Conservation (phyloP, 2,888 invertebrate genomes). For the Drosophila buzzatii region DNA sequence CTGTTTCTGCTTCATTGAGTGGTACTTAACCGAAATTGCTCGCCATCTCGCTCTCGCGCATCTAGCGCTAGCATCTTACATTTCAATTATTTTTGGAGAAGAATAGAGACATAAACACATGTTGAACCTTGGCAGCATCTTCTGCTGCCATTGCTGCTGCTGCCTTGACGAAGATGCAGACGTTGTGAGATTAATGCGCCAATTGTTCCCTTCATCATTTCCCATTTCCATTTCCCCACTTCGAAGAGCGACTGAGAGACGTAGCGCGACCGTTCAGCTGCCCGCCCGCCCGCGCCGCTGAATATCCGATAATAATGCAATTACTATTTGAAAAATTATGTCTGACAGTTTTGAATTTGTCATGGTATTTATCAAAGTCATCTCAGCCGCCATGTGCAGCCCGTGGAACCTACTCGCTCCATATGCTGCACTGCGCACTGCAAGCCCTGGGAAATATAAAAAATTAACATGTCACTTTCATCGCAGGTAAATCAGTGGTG, state of each 20-base stretch:
- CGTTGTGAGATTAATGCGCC: slow-evolving; percentile 82
- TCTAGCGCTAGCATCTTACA: slow-evolving; percentile 56
- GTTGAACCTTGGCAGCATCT: slow-evolving; percentile 38
- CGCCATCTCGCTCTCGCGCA: slow-evolving; percentile 15
- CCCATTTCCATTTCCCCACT: slow-evolving; percentile 62
- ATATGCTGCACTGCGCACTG: slow-evolving; percentile 30
- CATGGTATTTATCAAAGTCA: slow-evolving; percentile 84
- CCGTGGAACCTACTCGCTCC: slow-evolving; percentile 25
- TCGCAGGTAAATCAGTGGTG: slow-evolving; percentile 76
- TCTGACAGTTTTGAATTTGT: slow-evolving; percentile 84
- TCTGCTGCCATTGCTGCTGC: slow-evolving; percentile 12
- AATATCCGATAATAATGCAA: slow-evolving; percentile 81
- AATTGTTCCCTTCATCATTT: slow-evolving; percentile 82
- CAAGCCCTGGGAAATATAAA: slow-evolving; percentile 53
- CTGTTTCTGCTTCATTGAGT: slow-evolving; percentile 72
- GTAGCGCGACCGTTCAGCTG: neutral
- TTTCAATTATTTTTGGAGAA: slow-evolving; percentile 71
- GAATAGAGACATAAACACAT: slow-evolving; percentile 57
- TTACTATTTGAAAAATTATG: slow-evolving; percentile 83
- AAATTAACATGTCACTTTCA: slow-evolving; percentile 81
- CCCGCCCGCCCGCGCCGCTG: slow-evolving; percentile 31
- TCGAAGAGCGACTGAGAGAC: slow-evolving; percentile 10
- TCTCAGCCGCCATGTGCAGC: slow-evolving; percentile 53
- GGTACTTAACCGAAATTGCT: slow-evolving; percentile 48
- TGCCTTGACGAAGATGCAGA: slow-evolving; percentile 30